Evolutionary conservation across 1,140 invertebrate species (phyloP), one percentile per base, ranked within the genome.

Genomic region (Tigriopus japonicus): DNA sequence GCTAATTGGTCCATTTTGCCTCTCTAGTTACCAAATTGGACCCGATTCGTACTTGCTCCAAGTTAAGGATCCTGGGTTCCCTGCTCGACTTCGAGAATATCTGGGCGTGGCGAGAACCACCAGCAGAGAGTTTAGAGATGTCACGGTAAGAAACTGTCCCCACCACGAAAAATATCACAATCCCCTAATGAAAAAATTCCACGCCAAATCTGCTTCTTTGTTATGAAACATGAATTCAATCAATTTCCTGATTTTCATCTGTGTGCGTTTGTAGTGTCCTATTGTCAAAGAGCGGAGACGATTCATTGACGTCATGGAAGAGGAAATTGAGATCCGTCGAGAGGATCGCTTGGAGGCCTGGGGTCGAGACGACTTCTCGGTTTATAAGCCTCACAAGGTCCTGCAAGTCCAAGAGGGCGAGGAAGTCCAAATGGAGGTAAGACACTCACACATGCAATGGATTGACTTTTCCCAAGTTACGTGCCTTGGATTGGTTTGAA

Each of bases 21-120:
- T 52, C 74, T 73, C 23, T 68, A 90, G 86, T 68, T 93, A 93
- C 71, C 89, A 94, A 74, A 84, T 88, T 73, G 92, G 92, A 0
- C 91, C 91, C 0, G 92, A 97, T 69, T 96, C 92, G 0, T 93
- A 95, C 71, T 75, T 97, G 1, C 75, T 97, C 6, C 91, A 95
- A 72, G 73, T 94, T 14, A 78, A 90, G 41, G 92, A 95, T 71
- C 83, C 87, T 0, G 84, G 86, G 70, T 96, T 96, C 75, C 91
- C 90, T 0, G 83, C 88, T 14, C 76, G 90, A 54, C 74, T 94
- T 41, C 78, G 89, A 52, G 84, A 91, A 71, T 94, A 94, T 69
- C 87, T 92, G 85, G 89, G 92, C 76, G 67, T 73, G 21, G 70
- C 70, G 0, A 58, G 40, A 61, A 23, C 45, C 1, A 23, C 15